These are phyloP conservation scores for Leucosticte australis DNA, from an alignment of 2,113 vertebrate species.

Conservation along the genomic window DNA sequence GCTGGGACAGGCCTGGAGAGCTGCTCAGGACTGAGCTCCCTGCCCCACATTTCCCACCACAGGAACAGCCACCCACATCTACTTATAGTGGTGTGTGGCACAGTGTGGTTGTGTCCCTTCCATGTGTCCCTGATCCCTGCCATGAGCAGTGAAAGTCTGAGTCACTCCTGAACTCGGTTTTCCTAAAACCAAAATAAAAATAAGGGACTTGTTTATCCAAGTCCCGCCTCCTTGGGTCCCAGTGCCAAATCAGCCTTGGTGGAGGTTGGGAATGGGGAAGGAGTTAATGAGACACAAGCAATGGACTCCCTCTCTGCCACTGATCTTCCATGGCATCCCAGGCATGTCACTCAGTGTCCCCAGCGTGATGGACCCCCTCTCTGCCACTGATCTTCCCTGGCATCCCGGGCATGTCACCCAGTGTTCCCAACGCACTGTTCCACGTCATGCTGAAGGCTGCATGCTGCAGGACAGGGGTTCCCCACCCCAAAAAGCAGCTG, in stretches of 20 bases:
- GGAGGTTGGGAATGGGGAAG: neutral
- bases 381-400: neutral
- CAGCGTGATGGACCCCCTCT: too few species aligned
- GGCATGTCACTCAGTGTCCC: neutral
- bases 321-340: neutral
- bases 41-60: neutral
- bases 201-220: neutral
- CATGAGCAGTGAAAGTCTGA: neutral
- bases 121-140: neutral
- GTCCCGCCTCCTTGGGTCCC: neutral
- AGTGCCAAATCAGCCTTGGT: rapidly evolving
- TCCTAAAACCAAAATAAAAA: neutral
- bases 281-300: rapidly evolving
- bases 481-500: neutral
- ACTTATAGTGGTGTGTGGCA: neutral
- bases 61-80: neutral
- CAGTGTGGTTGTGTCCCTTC: neutral
- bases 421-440: neutral
- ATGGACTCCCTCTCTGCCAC: neutral
- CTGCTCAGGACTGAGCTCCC: neutral
- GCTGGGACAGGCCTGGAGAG: neutral
- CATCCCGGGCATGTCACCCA: neutral
- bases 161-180: neutral
- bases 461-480: rapidly evolving
- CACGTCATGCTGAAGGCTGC: neutral